Evolutionary conservation across 1,140 invertebrate species (phyloP).

Genomic region (Phymastichus coffea): DNA sequence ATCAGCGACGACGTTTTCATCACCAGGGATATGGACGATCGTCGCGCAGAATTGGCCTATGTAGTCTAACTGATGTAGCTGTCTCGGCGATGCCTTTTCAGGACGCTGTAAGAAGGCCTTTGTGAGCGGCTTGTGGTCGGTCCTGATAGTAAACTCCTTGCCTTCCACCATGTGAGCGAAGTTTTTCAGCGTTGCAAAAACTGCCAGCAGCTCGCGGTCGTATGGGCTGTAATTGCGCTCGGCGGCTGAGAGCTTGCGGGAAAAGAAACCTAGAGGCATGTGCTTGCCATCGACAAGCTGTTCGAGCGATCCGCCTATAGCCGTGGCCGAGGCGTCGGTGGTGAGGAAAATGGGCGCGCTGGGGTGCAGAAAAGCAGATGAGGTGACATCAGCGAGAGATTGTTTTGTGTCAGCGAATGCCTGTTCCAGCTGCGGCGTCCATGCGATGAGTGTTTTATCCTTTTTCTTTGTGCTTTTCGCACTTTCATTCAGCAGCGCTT

Average conservation of each 20-base stretch:
- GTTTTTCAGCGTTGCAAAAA: slow-evolving; percentile 21
- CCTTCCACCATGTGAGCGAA: slow-evolving; percentile 9
- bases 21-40: slow-evolving; percentile 33
- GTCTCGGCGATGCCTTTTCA: slow-evolving; percentile 24
- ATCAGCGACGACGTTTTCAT: slow-evolving; percentile 37
- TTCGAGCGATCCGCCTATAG: neutral
- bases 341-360: neutral
- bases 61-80: slow-evolving; percentile 30
- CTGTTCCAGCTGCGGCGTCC: neutral
- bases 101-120: slow-evolving; percentile 30
- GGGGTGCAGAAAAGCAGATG: neutral
- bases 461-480: neutral
- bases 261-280: neutral
- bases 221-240: slow-evolving; percentile 29
- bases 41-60: slow-evolving; percentile 36
- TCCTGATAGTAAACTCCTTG: slow-evolving; percentile 24
- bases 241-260: neutral
- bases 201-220: slow-evolving; percentile 38
- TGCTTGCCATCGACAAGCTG: neutral
- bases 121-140: slow-evolving; percentile 39
- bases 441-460: neutral
- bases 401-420: neutral
- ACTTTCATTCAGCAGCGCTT: neutral
- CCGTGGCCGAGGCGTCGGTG: neutral
- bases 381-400: neutral